Evolutionary conservation across 2,113 vertebrate genomes (phyloP).

Genomic region (Cephalopterus ornatus): DNA sequence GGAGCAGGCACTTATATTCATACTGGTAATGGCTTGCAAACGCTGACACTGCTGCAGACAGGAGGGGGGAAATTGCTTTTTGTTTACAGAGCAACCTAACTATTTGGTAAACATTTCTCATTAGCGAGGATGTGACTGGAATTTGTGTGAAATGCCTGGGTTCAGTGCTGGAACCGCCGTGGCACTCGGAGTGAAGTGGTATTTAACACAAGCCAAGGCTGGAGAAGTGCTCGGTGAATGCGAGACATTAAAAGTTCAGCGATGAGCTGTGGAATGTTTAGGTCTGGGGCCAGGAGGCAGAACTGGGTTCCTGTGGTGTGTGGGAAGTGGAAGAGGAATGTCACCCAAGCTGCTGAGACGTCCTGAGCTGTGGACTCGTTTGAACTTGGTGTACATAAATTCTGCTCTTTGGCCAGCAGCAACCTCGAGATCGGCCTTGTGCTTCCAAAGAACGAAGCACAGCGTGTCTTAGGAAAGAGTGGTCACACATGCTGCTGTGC

Average conservation of each 20-base stretch:
- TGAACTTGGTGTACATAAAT: too few species aligned
- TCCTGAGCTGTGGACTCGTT: neutral
- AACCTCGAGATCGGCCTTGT: accelerated
- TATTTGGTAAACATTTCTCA: neutral
- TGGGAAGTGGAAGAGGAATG: neutral
- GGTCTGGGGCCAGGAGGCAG: neutral
- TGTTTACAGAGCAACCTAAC: neutral
- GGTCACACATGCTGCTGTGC: accelerated
- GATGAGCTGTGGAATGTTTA: neutral
- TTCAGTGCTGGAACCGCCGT: neutral
- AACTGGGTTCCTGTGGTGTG: neutral
- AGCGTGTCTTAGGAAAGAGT: accelerated
- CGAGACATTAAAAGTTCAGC: accelerated
- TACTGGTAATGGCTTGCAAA: neutral
- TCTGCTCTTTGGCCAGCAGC: neutral
- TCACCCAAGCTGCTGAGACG: neutral
- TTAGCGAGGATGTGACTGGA: neutral
- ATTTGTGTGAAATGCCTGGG: neutral
- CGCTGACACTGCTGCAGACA: neutral
- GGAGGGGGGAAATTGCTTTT: slow-evolving; percentile 14
- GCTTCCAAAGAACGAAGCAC: neutral
- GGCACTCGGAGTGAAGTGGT: neutral
- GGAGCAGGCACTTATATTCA: neutral
- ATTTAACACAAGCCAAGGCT: neutral
- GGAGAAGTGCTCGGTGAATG: neutral